Evolutionary conservation across 1,140 invertebrate species (phyloP).

Genomic region (Diplogasteroides magnus): DNA sequence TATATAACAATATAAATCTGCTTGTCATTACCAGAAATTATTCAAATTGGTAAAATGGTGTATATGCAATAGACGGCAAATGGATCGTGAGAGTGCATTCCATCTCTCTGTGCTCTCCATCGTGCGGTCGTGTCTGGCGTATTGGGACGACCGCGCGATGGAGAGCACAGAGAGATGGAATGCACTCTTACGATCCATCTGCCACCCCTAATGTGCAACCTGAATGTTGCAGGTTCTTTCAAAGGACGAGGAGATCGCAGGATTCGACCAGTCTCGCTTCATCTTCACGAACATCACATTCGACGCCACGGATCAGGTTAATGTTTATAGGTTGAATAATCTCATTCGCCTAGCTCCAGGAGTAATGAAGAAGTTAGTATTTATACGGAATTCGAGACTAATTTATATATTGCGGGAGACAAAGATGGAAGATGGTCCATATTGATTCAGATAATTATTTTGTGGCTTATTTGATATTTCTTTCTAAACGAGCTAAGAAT

Average conservation of each 20-base stretch:
- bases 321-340: background rate
- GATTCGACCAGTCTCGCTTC: slow-evolving; percentile 66
- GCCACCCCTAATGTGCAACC: no score
- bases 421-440: no score
- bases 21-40: background rate
- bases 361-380: background rate
- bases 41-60: slow-evolving; percentile 75
- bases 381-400: background rate
- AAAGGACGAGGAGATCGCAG: slow-evolving; percentile 69
- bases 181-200: no score
- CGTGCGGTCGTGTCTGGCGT: no score
- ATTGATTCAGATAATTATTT: no score
- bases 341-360: background rate
- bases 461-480: background rate
- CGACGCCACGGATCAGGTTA: slow-evolving; percentile 65
- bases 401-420: no score
- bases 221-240: background rate
- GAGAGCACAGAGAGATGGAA: no score
- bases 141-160: no score
- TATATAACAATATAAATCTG: background rate
- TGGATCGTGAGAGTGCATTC: no score
- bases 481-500: background rate
- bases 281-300: slow-evolving; percentile 85
- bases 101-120: no score
- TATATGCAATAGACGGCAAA: no score